Conservation (phyloP, 2,113 vertebrate species). For the Ciconia boyciana region DNA sequence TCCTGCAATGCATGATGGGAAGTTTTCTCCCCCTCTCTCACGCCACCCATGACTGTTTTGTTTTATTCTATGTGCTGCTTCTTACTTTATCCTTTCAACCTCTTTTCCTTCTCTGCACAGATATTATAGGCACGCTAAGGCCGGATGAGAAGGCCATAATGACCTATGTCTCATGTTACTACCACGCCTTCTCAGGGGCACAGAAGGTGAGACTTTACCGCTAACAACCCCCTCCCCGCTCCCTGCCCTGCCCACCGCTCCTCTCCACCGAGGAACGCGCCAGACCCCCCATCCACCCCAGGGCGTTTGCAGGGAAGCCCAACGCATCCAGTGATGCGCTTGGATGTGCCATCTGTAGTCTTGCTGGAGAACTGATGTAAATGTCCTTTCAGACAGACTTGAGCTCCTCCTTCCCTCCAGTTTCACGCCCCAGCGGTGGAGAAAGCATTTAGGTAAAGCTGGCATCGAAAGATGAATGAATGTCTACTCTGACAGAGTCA, state of each 20-base stretch:
- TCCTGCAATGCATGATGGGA: constrained; percentile 83
- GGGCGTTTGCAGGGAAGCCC: background rate
- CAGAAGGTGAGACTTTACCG: constrained; percentile 94
- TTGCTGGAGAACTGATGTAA: background rate
- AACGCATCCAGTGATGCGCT: background rate
- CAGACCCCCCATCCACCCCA: background rate
- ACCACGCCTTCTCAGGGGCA: constrained; percentile 98
- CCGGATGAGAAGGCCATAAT: constrained; percentile 98
- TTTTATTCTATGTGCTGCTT: constrained; percentile 75
- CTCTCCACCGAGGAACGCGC: background rate
- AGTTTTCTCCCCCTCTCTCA: constrained; percentile 61
- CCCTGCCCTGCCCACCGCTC: constrained; percentile 25
- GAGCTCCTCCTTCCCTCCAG: background rate
- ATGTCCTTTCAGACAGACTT: background rate
- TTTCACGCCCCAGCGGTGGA: background rate
- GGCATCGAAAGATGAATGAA: background rate
- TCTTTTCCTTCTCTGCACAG: constrained; percentile 91
- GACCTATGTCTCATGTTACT: constrained; percentile 99
- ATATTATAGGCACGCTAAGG: constrained; percentile 99
- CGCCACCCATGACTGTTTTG: constrained; percentile 66
- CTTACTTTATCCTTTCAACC: constrained; percentile 81
- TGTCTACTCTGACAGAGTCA: background rate
- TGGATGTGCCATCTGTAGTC: background rate
- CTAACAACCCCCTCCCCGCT: constrained; percentile 50
- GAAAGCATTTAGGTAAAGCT: background rate